Percentiles rank a stretch among this genome's conserved stretches.
Evolutionary conservation across 2,113 vertebrate species (phyloP).

Genomic region (Montifringilla adamsi): DNA sequence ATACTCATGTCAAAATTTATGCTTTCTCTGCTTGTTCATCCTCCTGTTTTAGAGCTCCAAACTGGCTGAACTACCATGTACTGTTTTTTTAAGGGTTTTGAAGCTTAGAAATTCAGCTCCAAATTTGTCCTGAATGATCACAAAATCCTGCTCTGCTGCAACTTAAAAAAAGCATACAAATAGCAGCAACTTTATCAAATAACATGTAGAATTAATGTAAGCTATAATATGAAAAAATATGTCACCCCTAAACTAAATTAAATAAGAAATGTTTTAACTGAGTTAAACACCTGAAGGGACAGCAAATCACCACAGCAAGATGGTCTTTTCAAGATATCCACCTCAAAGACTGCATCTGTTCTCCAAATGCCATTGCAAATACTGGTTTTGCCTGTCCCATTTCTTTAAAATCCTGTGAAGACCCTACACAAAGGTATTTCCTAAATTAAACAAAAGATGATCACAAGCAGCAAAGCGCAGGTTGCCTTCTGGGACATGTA

Average conservation of each 20-base stretch:
- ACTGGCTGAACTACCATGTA: not conserved
- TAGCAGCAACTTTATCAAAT: not conserved
- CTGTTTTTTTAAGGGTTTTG: not conserved
- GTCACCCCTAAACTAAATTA: not conserved
- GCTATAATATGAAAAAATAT: not conserved
- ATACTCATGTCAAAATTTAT: not conserved
- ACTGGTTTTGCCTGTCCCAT: not conserved
- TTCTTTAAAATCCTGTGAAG: not conserved
- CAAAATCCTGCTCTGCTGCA: not conserved
- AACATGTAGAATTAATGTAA: not conserved
- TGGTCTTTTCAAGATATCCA: not conserved
- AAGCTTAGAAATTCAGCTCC: not conserved
- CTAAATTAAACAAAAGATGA: not conserved
- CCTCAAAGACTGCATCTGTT: not conserved
- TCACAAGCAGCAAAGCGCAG: not conserved
- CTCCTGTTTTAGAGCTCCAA: not conserved
- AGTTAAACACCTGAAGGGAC: not conserved
- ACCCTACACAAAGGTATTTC: not conserved
- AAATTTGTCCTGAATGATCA: not conserved
- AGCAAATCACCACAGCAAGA: not conserved
- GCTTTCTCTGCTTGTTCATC: not conserved
- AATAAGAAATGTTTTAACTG: not conserved
- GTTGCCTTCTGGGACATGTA: not conserved
- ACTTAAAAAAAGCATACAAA: not conserved
- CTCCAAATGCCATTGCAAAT: not conserved